These are phyloP conservation scores for Leptura quadrifasciata DNA, from an alignment of 2,888 invertebrate species.

Conservation along the genomic window DNA sequence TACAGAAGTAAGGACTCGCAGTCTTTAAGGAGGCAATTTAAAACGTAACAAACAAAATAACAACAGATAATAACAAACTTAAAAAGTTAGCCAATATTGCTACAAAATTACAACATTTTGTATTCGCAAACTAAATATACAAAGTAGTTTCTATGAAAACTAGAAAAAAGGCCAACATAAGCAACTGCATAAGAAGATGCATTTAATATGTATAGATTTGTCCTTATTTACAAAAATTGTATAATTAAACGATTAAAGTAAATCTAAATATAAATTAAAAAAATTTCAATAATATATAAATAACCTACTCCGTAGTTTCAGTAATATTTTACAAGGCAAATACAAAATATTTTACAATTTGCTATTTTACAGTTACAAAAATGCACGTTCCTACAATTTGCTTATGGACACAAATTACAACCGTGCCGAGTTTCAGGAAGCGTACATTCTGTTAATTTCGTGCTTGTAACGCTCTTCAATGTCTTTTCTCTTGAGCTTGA, in stretches of 20 bases:
- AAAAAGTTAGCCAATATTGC: slow-evolving; percentile 55
- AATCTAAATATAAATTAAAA: slow-evolving; percentile 51
- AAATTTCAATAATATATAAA: slow-evolving; percentile 45
- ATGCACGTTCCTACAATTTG: slow-evolving; percentile 59
- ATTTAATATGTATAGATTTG: slow-evolving; percentile 48
- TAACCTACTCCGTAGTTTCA: slow-evolving; percentile 48
- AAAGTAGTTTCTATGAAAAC: slow-evolving; percentile 40
- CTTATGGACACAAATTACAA: slow-evolving; percentile 48
- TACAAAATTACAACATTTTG: slow-evolving; percentile 66
- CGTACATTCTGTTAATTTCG: slow-evolving; percentile 95
- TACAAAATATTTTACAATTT: slow-evolving; percentile 52
- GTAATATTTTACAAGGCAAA: slow-evolving; percentile 51
- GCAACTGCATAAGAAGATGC: slow-evolving; percentile 53
- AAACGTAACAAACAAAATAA: slow-evolving; percentile 54
- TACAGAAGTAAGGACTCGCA: slow-evolving; percentile 42
- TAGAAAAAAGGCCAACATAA: slow-evolving; percentile 49
- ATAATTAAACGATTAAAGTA: slow-evolving; percentile 40
- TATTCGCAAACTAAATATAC: slow-evolving; percentile 50
- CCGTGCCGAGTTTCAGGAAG: slow-evolving; percentile 81
- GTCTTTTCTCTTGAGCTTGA: slow-evolving; percentile 97
- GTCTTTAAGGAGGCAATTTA: slow-evolving; percentile 52
- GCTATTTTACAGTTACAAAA: slow-evolving; percentile 46
- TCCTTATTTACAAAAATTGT: slow-evolving; percentile 51
- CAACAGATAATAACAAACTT: slow-evolving; percentile 56
- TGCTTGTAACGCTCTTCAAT: slow-evolving; percentile 95